A percentile compares a stretch with the other conserved stretches of the same genome.
Evolutionary conservation across 2,797 vertebrate genomes (phyloP).

Genomic region (Antennarius maculatus): DNA sequence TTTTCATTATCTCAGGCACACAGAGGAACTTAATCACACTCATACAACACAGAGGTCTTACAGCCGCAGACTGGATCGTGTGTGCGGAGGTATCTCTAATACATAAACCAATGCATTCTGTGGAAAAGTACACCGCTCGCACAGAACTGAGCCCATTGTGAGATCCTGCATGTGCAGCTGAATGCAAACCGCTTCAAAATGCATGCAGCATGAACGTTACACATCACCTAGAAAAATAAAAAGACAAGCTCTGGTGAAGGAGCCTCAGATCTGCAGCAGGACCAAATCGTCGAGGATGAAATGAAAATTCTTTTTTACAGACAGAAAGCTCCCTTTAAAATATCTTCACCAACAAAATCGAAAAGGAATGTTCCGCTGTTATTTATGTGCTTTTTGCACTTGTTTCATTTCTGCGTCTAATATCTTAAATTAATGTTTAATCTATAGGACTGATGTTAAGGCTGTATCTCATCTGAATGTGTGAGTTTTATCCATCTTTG

Average conservation of each 20-base stretch:
- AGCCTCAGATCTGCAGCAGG: not conserved
- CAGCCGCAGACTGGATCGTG: constrained; percentile 46
- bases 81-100: constrained; percentile 41
- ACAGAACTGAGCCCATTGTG: constrained; percentile 4
- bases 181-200: constrained; percentile 2
- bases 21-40: constrained; percentile 92
- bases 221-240: not conserved
- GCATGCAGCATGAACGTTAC: not conserved
- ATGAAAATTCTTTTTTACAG: not conserved
- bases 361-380: too few species aligned
- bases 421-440: not conserved
- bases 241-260: not conserved
- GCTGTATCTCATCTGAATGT: not conserved
- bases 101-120: constrained; percentile 13
- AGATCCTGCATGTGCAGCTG: not conserved
- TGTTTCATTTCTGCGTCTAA: too few species aligned
- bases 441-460: not conserved
- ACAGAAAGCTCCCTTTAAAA: not conserved
- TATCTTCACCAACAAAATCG: too few species aligned
- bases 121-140: constrained; percentile 16
- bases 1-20: constrained; percentile 88
- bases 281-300: not conserved
- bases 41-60: constrained; percentile 80
- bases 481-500: not conserved
- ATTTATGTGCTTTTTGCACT: too few species aligned